Evolutionary conservation across 2,797 vertebrate species (phyloP).

Genomic region (Loris lydekkerianus): DNA sequence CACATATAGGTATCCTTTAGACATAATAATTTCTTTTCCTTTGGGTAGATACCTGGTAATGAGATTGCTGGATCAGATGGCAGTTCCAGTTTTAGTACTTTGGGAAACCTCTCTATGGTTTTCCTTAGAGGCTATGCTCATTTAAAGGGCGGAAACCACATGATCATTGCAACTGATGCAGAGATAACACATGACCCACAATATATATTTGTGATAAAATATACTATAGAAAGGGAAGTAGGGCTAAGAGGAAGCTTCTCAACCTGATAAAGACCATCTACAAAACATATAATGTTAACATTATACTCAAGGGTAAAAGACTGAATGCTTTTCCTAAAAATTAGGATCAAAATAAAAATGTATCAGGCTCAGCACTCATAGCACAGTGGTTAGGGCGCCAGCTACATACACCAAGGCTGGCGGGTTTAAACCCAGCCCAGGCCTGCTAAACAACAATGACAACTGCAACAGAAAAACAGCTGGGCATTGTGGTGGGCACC

Average conservation of each 20-base stretch:
- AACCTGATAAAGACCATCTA: background rate
- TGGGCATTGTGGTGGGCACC: no score
- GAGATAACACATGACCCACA: background rate
- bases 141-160: slow-evolving; percentile 12
- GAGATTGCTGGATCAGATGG: background rate
- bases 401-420: no score
- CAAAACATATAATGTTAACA: background rate
- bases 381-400: no score
- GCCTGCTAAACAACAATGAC: no score
- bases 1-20: background rate
- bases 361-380: no score
- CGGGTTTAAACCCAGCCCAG: no score
- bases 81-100: background rate
- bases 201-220: slow-evolving; percentile 27
- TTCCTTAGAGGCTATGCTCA: background rate
- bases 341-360: background rate
- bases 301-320: background rate
- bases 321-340: slow-evolving; percentile 8
- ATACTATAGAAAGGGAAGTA: slow-evolving; percentile 5
- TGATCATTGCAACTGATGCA: slow-evolving; percentile 17
- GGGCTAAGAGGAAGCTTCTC: background rate
- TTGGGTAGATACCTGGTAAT: background rate
- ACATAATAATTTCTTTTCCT: background rate
- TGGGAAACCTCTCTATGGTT: background rate
- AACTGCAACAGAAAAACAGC: no score